Conservation (phyloP, 1,140 invertebrate genomes). For the Doryteuthis pealeii region DNA sequence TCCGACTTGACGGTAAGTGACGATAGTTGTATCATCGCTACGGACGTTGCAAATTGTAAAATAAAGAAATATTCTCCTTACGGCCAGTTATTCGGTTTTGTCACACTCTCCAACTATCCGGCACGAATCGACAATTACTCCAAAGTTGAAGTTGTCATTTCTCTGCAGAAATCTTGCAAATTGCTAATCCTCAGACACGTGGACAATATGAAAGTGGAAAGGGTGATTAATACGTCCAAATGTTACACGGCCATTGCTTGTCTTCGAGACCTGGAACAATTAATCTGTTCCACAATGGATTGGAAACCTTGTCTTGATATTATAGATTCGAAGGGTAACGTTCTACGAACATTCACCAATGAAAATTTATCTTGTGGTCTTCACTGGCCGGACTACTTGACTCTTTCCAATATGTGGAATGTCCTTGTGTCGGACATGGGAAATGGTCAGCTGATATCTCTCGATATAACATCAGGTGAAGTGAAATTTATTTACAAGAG, state of each 20-base stretch:
- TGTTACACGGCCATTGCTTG: neutral
- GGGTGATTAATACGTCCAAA: neutral
- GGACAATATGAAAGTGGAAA: neutral
- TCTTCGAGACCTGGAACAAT: neutral
- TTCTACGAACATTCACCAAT: neutral
- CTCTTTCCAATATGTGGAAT: neutral
- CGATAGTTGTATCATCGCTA: neutral
- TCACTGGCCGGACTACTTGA: neutral
- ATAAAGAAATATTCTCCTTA: neutral
- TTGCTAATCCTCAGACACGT: neutral
- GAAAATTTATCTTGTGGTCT: neutral
- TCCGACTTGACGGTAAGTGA: neutral
- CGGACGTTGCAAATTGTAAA: neutral
- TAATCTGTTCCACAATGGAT: neutral
- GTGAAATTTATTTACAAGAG: neutral
- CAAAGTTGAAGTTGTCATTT: neutral
- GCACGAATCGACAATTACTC: neutral
- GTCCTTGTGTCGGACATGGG: neutral
- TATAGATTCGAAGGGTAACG: neutral
- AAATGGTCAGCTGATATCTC: neutral
- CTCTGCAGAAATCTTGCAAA: neutral
- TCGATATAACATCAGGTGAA: neutral
- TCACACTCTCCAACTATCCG: neutral
- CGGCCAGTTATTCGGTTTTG: neutral
- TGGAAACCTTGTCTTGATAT: conserved; percentile 5